A percentile compares a stretch with the other conserved stretches of the same genome.
phyloP scores from a whole-genome alignment of 1,140 invertebrate species.

The Tigriopus japonicus region DNA sequence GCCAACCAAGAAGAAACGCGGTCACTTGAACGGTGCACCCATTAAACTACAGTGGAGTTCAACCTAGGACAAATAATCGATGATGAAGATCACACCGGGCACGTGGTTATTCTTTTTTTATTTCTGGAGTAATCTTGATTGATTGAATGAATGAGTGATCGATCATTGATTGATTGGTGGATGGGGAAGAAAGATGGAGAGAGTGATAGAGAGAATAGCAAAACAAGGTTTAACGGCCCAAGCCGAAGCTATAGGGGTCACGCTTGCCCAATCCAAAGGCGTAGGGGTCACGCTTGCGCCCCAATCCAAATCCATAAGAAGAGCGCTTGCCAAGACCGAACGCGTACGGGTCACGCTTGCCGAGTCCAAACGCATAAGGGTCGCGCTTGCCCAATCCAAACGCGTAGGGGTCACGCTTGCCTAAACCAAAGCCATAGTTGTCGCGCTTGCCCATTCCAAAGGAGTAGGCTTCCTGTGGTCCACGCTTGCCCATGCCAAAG shows the following conservation, averaged over 20 bases:
- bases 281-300: slow-evolving; percentile 15
- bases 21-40: too few species aligned
- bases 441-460: slow-evolving; percentile 16
- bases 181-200: too few species aligned
- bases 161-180: too few species aligned
- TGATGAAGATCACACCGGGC: too few species aligned
- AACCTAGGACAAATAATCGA: too few species aligned
- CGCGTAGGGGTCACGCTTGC: slow-evolving; percentile 16
- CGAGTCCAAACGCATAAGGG: slow-evolving; percentile 13
- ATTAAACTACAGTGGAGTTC: too few species aligned
- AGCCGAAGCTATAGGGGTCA: slow-evolving; percentile 12
- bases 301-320: slow-evolving; percentile 5
- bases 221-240: neutral
- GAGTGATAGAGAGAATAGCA: too few species aligned
- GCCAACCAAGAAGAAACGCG: too few species aligned
- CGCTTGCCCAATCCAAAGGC: slow-evolving; percentile 17
- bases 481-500: slow-evolving; percentile 16
- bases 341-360: slow-evolving; percentile 8
- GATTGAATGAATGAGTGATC: too few species aligned
- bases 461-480: slow-evolving; percentile 4
- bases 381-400: slow-evolving; percentile 17
- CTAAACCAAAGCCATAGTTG: slow-evolving; percentile 15
- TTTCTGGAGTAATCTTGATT: too few species aligned
- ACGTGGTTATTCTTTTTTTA: too few species aligned
- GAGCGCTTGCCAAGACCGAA: slow-evolving; percentile 15